Percentiles rank a stretch among this genome's conserved stretches.
Evolutionary conservation across 2,888 invertebrate species (phyloP).

Genomic region (Oxystoma pomonae): DNA sequence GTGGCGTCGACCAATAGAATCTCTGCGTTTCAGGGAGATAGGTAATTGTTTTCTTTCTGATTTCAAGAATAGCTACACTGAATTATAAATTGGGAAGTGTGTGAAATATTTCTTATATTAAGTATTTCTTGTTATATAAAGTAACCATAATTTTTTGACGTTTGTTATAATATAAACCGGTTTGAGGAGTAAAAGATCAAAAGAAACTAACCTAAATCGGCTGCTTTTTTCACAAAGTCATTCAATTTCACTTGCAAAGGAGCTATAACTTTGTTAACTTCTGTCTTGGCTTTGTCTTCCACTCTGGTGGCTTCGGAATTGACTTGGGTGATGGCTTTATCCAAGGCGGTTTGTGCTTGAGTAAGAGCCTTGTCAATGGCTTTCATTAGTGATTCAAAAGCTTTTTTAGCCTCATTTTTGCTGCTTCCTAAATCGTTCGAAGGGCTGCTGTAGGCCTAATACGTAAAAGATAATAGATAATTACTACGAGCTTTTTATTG

Average conservation of each 20-base stretch:
- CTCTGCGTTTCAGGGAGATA: too few relatives aligned
- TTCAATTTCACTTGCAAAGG: slow-evolving; percentile 17
- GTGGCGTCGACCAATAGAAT: too few relatives aligned
- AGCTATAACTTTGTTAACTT: slow-evolving; percentile 14
- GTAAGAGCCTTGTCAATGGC: slow-evolving; percentile 19
- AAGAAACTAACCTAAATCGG: slow-evolving; percentile 13
- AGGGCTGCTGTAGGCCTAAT: too few relatives aligned
- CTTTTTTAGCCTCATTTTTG: slow-evolving; percentile 21
- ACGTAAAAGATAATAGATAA: too few relatives aligned
- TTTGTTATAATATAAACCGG: background rate
- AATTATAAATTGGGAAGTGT: too few relatives aligned
- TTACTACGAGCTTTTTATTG: too few relatives aligned
- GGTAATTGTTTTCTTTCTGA: too few relatives aligned
- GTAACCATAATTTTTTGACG: too few relatives aligned
- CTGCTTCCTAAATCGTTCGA: slow-evolving; percentile 10
- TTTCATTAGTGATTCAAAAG: slow-evolving; percentile 16
- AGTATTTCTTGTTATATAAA: too few relatives aligned
- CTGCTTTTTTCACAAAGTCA: slow-evolving; percentile 16
- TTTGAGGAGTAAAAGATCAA: background rate
- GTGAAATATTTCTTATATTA: too few relatives aligned
- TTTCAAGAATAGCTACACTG: too few relatives aligned
- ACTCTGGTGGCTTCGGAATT: slow-evolving; percentile 13
- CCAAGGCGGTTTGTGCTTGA: slow-evolving; percentile 13
- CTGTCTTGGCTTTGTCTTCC: slow-evolving; percentile 14
- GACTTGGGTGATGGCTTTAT: slow-evolving; percentile 18